Percentiles rank a stretch among this genome's conserved stretches.
phyloP scores from a whole-genome alignment of 2,113 vertebrate species.

The Proteles cristata region DNA sequence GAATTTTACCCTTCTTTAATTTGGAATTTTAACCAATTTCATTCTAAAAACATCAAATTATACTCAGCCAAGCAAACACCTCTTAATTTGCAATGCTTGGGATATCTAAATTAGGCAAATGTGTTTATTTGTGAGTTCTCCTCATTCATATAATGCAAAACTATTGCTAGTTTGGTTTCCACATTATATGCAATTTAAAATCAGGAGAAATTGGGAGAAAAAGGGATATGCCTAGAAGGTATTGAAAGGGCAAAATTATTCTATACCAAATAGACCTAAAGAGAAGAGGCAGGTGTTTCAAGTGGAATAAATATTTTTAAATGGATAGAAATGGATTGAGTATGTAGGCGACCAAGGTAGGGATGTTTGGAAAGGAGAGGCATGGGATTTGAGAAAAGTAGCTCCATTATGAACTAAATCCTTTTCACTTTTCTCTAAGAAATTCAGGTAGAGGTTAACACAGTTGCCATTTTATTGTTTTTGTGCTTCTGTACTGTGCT shows the following conservation, averaged over 20 bases:
- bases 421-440: background rate
- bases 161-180: background rate
- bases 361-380: background rate
- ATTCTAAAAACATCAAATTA: background rate
- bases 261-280: background rate
- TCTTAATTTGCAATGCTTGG: background rate
- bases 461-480: background rate
- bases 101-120: background rate
- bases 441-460: background rate
- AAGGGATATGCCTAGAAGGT: rapidly evolving
- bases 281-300: background rate
- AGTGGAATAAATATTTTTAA: background rate
- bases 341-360: background rate
- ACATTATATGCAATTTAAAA: background rate
- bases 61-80: background rate
- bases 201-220: background rate
- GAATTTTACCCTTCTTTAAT: background rate
- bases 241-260: background rate
- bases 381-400: background rate
- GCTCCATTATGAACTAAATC: background rate
- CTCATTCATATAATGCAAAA: background rate
- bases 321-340: background rate
- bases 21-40: background rate
- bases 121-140: background rate
- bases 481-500: background rate